These are phyloP conservation scores for Drosophila persimilis DNA, from an alignment of 1,140 invertebrate genomes.

Conservation along the genomic window DNA sequence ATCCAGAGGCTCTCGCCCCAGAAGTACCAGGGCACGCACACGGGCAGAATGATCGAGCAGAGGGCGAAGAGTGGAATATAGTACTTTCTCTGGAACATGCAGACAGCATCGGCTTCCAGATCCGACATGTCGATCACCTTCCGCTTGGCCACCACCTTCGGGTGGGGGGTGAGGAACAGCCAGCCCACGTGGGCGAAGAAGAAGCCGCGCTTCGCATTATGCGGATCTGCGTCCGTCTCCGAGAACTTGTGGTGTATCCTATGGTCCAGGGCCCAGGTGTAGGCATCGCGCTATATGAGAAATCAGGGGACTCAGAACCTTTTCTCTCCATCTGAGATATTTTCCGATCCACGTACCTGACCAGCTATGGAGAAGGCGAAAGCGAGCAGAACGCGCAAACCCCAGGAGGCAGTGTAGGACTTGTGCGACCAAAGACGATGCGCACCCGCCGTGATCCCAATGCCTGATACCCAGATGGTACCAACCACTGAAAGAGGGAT, in stretches of 20 bases:
- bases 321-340: too few relatives aligned
- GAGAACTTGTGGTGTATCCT: constrained; percentile 93
- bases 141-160: constrained; percentile 90
- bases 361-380: constrained; percentile 88
- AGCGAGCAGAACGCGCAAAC: constrained; percentile 88
- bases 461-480: constrained; percentile 83
- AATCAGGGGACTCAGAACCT: too few relatives aligned
- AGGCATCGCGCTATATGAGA: constrained; percentile 86
- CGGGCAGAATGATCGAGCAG: constrained; percentile 91
- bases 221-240: constrained; percentile 92
- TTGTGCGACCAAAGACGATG: constrained; percentile 94
- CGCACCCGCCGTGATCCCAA: constrained; percentile 91
- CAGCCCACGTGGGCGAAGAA: constrained; percentile 93
- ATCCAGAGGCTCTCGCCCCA: constrained; percentile 92
- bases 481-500: constrained; percentile 85
- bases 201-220: constrained; percentile 91
- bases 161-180: constrained; percentile 91
- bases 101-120: constrained; percentile 91
- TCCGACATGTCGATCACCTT: constrained; percentile 92
- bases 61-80: constrained; percentile 91
- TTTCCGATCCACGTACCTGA: constrained; percentile 83
- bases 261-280: constrained; percentile 91
- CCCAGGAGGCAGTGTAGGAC: constrained; percentile 91
- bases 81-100: constrained; percentile 92
- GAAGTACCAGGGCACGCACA: constrained; percentile 90